Conservation (phyloP, 1,140 invertebrate species). For the Plectus sambesii region DNA sequence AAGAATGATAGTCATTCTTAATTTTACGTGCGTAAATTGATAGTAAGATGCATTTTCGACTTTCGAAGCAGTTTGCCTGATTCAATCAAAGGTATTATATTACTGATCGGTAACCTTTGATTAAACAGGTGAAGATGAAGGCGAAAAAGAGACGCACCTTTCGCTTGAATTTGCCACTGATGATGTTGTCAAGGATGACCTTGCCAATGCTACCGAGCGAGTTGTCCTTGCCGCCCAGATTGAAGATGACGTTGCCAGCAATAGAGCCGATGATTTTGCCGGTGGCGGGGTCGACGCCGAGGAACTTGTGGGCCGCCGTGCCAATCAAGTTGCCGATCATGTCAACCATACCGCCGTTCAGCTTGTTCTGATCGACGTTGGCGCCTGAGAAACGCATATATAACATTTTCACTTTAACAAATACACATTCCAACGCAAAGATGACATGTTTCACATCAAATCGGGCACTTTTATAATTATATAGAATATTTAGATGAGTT, state of each 20-base stretch:
- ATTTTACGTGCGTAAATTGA: too few species aligned
- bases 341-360: conserved; percentile 40
- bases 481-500: conserved; percentile 4
- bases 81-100: too few species aligned
- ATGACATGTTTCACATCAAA: too few species aligned
- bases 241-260: conserved; percentile 36
- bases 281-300: conserved; percentile 41
- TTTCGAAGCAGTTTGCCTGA: too few species aligned
- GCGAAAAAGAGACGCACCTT: conserved; percentile 29
- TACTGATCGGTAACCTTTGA: too few species aligned
- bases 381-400: conserved; percentile 21
- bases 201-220: conserved; percentile 41
- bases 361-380: conserved; percentile 32
- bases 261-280: conserved; percentile 43
- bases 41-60: too few species aligned
- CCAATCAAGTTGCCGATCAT: conserved; percentile 44
- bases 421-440: conserved; percentile 13
- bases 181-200: conserved; percentile 44
- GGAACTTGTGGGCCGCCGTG: conserved; percentile 42
- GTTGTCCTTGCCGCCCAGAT: conserved; percentile 43
- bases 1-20: too few species aligned
- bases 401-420: conserved; percentile 27
- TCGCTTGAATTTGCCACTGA: conserved; percentile 39
- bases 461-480: too few species aligned
- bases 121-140: too few species aligned